Base-by-base conservation (phyloP, 2,797 vertebrate species). In the Rhabdomys pumilio region DNA sequence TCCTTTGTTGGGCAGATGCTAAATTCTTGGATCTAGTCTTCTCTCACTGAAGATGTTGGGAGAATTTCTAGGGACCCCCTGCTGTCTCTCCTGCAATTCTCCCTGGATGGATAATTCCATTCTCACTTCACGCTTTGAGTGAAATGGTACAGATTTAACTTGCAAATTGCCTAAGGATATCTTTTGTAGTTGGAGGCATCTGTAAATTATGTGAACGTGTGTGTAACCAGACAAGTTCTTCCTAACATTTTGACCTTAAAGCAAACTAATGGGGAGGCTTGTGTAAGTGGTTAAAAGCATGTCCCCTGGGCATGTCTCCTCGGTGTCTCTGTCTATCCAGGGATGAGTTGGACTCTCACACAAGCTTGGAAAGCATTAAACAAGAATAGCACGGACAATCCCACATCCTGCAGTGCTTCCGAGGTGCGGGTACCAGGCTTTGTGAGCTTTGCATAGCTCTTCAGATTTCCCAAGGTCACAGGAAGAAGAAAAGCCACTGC, bases 91-190 rank as follows among this genome's bases (percentile, higher is more conserved):
- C 72, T 90, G 77, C 90, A 94, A n/a, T 95, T 96, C 92, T 93
- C 89, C 41, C 72, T 96, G 97, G 91, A 79, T 97, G 57, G 83
- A 81, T 93, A 91, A 94, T 95, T 97, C 83, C 63, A 34, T 86
- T 95, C 93, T 92, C 29, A 80, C 92, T 96, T 96, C 84, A 87
- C 67, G 79, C 61, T 47, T 93, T 93, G 83, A 97, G 91, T 93
- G 89, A 97, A 96, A 97, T 73, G 69, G 93, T 79, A 94, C 90
- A 96, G 90, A 97, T 96, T 96, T 94, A 89, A 93, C 95, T 97
- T 97, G 93, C 90, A 97, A 89, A 98, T 95, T 95, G 80, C 93
- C 95, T 77, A 4, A 83, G 76, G 82, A 94, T 96, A 65, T 83
- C 94, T 95, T 96, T 96, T 75, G 34, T 93, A 89, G 92, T 94